Evolutionary conservation across 2,113 vertebrate genomes (phyloP), one percentile per base, ranked within the genome.

Genomic region (Apodemus sylvaticus): DNA sequence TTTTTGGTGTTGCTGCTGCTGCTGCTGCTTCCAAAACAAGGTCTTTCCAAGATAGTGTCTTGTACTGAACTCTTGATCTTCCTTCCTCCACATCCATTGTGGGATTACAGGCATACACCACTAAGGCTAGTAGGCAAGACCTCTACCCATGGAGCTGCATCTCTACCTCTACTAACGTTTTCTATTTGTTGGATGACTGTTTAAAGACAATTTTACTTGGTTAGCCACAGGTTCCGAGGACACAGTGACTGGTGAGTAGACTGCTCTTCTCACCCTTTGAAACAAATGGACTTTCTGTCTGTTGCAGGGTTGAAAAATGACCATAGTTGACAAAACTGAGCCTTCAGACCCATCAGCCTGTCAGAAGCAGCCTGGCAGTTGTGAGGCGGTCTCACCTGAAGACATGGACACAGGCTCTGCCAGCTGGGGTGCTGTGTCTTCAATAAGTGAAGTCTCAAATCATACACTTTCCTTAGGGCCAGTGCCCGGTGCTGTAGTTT

Each of bases 251-350:
- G 58, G 24, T 51, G 68, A 93, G 5, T 53, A 62, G 64, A 68
- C 96, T 62, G 5, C 31, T 90, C 36, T 55, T 29, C 26, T 96
- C 17, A 91, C 2, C 4, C 97, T 94, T n/a, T 90, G 87, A 98
- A 89, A 48, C n/a, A 36, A 76, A 79, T 87, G 91, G 96, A 62
- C 95, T 88, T 98, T 81, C 81, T 11, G 42, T 89, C 96, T 98
- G 79, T 97, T 98, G 48, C 98, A 99, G 99, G 98, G 98, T 99
- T 99, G 99, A 99, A 99, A 99, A 99, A 99, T 99, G 99, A 99
- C 99, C 98, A 99, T 99, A 99, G 99, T 99, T 99, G 99, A 99
- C 99, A 99, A 99, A 98, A 98, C 98, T 98, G 99, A 99, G 98
- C 99, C 99, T 98, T 99, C 99, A 98, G 99, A 99, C 98, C 98